Base-by-base conservation (phyloP, 1,140 invertebrate genomes). In the Drosophila burlai region DNA sequence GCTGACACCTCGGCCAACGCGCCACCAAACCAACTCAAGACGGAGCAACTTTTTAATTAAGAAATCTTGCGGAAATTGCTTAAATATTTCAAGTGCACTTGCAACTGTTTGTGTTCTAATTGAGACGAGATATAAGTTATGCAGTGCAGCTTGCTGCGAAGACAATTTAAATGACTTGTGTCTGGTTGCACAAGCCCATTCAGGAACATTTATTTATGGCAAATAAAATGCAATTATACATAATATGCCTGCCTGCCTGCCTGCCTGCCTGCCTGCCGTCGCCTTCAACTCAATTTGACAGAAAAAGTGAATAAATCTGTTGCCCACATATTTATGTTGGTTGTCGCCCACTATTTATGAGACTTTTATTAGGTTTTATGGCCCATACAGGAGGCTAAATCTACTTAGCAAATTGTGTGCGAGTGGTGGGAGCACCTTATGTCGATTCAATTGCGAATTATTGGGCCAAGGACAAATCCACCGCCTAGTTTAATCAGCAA, bases 181-280 rank as follows among this genome's bases (percentile, higher is more conserved):
- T 47, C 45, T 52, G 13, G 13, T 9, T 54, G 34, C 34, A 38
- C 36, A 43, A 43, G 46, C 43, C 43, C 57, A 21, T 49, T 52
- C 16, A 54, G 26, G 43, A 74, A 76, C 65, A 64, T 81, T 90
- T 81, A 81, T 90, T 90, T 79, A 84, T 90, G 77, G 81, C 69
- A 78, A 57, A 89, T 89, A 78, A 90, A 84, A 90, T 69, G 81
- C 84, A 90, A 84, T 89, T 90, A 90, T 78, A 85, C 73, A 87
- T 71, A 80, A 72, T 83, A 61, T 71, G 40, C 61, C 49, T 67
- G 47, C 26, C 16, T 66, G 45, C 45, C 21, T 68, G 49, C 43
- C 36, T 66, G 46, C 15, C 16, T 68, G 49, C 43, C 47, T 66
- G 47, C 15, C 16, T 57, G 38, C 60, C 42, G 63, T 86, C 29